Conservation (phyloP, 2,797 vertebrate genomes). For the Xiphophorus birchmanni region DNA sequence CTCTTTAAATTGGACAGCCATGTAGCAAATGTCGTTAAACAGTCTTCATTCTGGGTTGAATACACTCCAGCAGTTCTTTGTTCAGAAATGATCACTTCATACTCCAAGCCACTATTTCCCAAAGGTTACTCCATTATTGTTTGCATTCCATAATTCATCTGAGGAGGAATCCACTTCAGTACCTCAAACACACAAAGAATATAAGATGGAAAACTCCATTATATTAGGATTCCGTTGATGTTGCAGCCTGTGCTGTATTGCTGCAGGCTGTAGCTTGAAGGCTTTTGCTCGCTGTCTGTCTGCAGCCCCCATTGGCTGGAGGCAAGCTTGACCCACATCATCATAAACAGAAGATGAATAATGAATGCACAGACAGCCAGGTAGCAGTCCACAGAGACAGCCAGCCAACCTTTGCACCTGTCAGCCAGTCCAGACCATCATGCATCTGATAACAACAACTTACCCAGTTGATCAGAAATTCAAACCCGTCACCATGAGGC, state of each 20-base stretch:
- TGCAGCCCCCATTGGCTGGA: slow-evolving; percentile 48
- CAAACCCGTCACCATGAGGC: slow-evolving; percentile 31
- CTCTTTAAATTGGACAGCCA: background rate
- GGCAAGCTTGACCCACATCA: slow-evolving; percentile 73
- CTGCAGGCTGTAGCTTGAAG: slow-evolving; percentile 56
- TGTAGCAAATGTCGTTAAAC: background rate
- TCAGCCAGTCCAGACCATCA: slow-evolving; percentile 36
- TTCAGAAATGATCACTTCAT: background rate
- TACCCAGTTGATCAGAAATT: slow-evolving; percentile 37
- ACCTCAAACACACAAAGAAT: slow-evolving; percentile 16
- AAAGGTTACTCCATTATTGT: background rate
- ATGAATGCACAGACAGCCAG: slow-evolving; percentile 67
- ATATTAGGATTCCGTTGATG: slow-evolving; percentile 51
- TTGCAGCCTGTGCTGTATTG: slow-evolving; percentile 38
- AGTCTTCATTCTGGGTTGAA: background rate
- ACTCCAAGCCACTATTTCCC: background rate
- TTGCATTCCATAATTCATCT: slow-evolving; percentile 10
- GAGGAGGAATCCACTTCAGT: slow-evolving; percentile 1
- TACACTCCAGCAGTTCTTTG: background rate
- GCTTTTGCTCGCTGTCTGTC: slow-evolving; percentile 41
- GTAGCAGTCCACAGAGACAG: slow-evolving; percentile 48
- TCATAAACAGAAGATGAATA: slow-evolving; percentile 73
- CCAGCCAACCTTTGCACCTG: slow-evolving; percentile 41
- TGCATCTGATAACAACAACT: slow-evolving; percentile 32
- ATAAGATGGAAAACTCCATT: slow-evolving; percentile 9